Evolutionary conservation across 2,113 vertebrate species (phyloP).

Genomic region (Elgaria multicarinata): DNA sequence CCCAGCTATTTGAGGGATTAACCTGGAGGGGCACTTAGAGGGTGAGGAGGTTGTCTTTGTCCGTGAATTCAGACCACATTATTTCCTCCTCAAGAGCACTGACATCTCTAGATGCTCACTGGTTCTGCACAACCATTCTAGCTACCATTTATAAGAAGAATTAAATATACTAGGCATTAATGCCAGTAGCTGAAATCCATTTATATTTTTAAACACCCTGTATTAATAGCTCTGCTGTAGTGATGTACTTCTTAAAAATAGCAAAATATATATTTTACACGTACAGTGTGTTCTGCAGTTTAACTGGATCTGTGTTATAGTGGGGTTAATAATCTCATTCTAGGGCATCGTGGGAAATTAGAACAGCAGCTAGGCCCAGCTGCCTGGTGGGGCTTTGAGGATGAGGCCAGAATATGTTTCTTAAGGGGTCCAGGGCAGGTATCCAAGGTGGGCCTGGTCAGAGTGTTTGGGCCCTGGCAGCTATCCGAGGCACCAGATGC

Average conservation of each 20-base stretch:
- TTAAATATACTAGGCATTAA: neutral
- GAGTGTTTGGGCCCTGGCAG: no score
- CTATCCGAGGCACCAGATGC: no score
- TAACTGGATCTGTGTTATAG: no score
- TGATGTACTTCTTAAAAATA: neutral
- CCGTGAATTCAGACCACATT: neutral
- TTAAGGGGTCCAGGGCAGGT: no score
- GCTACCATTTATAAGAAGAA: neutral
- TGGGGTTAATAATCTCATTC: no score
- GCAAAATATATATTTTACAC: neutral
- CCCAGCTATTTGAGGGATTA: no score
- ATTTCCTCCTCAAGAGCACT: neutral
- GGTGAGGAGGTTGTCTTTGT: neutral
- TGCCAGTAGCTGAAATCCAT: neutral
- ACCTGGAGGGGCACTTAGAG: no score
- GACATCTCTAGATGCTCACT: neutral
- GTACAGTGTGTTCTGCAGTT: neutral
- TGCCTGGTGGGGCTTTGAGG: no score
- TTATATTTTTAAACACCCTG: neutral
- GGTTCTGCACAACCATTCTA: neutral
- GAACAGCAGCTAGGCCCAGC: no score
- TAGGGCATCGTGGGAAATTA: no score
- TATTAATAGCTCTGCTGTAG: neutral
- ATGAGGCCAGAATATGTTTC: no score
- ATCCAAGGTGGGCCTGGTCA: no score